Evolutionary conservation across 2,797 vertebrate species (phyloP), one percentile per base, ranked within the genome.

Genomic region (Chaenodraco wilsoni): DNA sequence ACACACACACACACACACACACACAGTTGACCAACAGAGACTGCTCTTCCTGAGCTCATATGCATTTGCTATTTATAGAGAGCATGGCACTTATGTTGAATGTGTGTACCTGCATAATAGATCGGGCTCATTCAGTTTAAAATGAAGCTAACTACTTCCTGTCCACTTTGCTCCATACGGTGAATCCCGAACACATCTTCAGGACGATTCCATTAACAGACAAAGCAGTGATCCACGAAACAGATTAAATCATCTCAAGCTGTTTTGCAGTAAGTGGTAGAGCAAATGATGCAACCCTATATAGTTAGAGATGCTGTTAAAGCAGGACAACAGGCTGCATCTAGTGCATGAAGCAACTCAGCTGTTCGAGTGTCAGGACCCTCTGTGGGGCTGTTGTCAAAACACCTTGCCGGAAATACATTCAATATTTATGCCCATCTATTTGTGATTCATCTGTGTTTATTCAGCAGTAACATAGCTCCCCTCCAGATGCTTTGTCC

Each of bases 371-470:
- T 73, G 66, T 74, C 15, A 50, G 48, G 17, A 59, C 66, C 51
- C 73, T 79, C 66, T 23, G n/a, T 8, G 55, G 72, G 52, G 66
- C 74, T 72, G 73, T 79, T 81, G 73, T 66, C 55, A 82, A 77
- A 89, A 84, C 82, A 86, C 71, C 60, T 60, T 46, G 46, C 41
- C 74, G 76, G 70, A 81, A 73, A 69, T 43, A 45, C 76, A 78
- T 87, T 77, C 65, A 80, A 46, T 73, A 82, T 78, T 78, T 76
- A 76, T 58, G 50, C 60, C 73, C 52, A 48, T 83, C 81, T 83
- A 75, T 84, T 78, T 66, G 63, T 51, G 49, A 85, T 74, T 87
- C 72, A 75, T 87, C 72, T 19, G 59, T 77, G 72, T 79, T 89
- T 79, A 85, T 81, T 85, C 75, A 69, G 41, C 74, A 23, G 66